Conservation (phyloP, 2,113 vertebrate species). For the Paratilapia polleni region DNA sequence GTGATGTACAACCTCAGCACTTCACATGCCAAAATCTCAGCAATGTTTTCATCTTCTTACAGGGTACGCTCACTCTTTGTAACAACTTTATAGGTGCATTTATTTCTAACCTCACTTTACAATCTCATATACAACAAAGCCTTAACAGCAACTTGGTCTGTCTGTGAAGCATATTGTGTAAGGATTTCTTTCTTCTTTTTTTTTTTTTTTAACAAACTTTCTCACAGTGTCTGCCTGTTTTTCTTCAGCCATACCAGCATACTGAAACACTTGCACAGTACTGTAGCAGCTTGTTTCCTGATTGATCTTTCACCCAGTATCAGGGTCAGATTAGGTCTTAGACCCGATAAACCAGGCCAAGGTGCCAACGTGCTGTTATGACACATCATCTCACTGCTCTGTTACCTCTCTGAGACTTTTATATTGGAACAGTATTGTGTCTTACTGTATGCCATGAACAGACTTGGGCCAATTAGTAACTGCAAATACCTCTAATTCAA, state of each 20-base stretch:
- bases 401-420: conserved; percentile 42
- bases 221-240: conserved; percentile 28
- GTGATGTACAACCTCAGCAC: conserved; percentile 43
- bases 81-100: conserved; percentile 32
- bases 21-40: conserved; percentile 62
- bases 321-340: conserved; percentile 8
- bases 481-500: conserved; percentile 7
- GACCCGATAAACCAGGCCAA: conserved; percentile 18
- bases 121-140: conserved; percentile 50
- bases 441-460: conserved; percentile 7
- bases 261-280: conserved; percentile 8
- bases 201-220: conserved; percentile 19
- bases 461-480: conserved; percentile 34
- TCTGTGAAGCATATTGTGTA: conserved; percentile 25
- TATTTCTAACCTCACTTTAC: conserved; percentile 46
- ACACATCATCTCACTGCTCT: conserved; percentile 22
- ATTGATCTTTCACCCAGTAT: conserved; percentile 11
- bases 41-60: conserved; percentile 26
- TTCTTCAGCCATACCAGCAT: conserved; percentile 48
- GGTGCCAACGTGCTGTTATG: conserved; percentile 29
- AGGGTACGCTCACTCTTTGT: neutral
- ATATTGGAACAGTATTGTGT: neutral
- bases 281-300: conserved; percentile 32
- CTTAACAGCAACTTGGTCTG: conserved; percentile 56
- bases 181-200: neutral